Percentiles rank a stretch among this genome's conserved stretches.
These are phyloP conservation scores for Salvelinus sp. DNA, from an alignment of 2,113 vertebrate species.

Conservation along the genomic window DNA sequence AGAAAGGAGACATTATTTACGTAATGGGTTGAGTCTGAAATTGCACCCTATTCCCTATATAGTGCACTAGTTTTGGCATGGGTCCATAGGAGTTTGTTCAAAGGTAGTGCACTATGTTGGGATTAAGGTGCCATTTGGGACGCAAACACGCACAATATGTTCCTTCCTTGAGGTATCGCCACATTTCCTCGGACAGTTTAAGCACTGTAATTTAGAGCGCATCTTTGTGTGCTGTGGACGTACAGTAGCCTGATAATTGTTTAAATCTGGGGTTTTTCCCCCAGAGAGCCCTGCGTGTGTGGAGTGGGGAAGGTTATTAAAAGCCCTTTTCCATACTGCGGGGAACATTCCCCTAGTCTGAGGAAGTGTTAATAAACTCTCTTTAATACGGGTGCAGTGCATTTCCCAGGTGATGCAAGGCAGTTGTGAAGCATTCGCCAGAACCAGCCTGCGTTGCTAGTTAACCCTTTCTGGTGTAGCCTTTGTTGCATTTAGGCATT, in stretches of 20 bases:
- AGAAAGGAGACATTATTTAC: conserved; percentile 40
- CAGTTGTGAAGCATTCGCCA: conserved; percentile 22
- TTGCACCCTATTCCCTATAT: too few species aligned
- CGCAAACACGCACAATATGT: conserved; percentile 33
- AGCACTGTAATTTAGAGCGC: conserved; percentile 50
- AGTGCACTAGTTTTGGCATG: too few species aligned
- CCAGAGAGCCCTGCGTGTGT: conserved; percentile 34
- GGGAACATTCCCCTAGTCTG: conserved; percentile 62
- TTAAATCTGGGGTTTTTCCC: conserved; percentile 61
- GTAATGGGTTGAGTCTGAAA: not conserved
- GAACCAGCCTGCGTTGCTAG: conserved; percentile 4
- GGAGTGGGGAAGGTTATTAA: conserved; percentile 50
- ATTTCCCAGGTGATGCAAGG: conserved; percentile 44
- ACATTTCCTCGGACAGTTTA: conserved; percentile 51
- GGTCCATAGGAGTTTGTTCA: too few species aligned
- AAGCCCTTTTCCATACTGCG: conserved; percentile 65
- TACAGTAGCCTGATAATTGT: conserved; percentile 70
- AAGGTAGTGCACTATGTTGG: too few species aligned
- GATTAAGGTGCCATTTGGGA: too few species aligned
- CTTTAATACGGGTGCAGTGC: conserved; percentile 46
- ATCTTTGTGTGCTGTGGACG: conserved; percentile 47
- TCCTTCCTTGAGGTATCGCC: conserved; percentile 39
- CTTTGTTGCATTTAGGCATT: not conserved
- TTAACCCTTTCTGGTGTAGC: conserved; percentile 29
- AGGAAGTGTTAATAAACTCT: conserved; percentile 66